These are phyloP conservation scores for Eristalis tenax DNA, from an alignment of 2,888 invertebrate genomes.

Conservation along the genomic window DNA sequence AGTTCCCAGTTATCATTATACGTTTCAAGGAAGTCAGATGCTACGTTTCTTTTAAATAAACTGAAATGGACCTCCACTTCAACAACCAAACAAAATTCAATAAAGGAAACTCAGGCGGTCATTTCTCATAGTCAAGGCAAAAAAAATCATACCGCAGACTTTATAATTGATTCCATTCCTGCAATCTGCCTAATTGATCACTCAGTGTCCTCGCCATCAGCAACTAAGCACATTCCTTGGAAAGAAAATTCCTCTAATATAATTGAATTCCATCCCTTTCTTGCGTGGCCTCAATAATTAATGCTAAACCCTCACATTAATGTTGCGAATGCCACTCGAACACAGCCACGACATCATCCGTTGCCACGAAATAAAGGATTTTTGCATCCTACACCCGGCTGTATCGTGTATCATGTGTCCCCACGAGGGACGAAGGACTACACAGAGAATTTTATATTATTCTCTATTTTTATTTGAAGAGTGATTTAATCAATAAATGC, in stretches of 20 bases:
- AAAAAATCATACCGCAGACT: not conserved
- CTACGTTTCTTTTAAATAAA: too few species aligned
- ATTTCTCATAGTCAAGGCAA: too few species aligned
- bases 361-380: slow-evolving; percentile 20
- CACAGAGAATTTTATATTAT: slow-evolving; percentile 34
- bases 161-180: not conserved
- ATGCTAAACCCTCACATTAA: slow-evolving; percentile 43
- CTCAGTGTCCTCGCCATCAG: not conserved
- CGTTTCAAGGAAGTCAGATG: too few species aligned
- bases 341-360: slow-evolving; percentile 43
- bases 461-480: slow-evolving; percentile 41
- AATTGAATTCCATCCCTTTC: slow-evolving; percentile 52
- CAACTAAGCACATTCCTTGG: not conserved
- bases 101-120: too few species aligned
- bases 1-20: too few species aligned
- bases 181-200: slow-evolving; percentile 3
- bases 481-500: slow-evolving; percentile 63
- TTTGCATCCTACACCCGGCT: slow-evolving; percentile 5
- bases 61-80: too few species aligned
- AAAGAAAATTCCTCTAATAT: slow-evolving; percentile 24
- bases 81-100: too few species aligned
- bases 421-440: not conserved
- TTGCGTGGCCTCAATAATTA: slow-evolving; percentile 27
- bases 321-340: slow-evolving; percentile 5
- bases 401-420: slow-evolving; percentile 1